Percentiles rank a stretch among this genome's conserved stretches.
phyloP scores from a whole-genome alignment of 2,113 vertebrate genomes.

The Calonectris borealis region DNA sequence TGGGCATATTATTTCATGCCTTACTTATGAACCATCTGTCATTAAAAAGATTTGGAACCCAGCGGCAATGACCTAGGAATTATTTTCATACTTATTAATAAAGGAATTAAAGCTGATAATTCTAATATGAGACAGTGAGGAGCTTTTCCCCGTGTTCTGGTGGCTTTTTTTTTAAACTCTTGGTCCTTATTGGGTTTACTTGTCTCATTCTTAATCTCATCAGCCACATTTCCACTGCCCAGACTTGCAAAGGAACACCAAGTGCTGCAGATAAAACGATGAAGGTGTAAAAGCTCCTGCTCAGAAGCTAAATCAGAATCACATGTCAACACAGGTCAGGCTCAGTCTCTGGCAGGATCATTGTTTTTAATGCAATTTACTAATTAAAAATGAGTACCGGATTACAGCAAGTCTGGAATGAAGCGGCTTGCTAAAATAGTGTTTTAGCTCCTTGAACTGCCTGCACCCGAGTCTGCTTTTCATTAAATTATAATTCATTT shows the following conservation, averaged over 20 bases:
- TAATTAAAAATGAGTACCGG: slow-evolving; percentile 45
- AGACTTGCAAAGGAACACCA: neutral
- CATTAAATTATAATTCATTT: neutral
- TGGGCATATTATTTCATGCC: neutral
- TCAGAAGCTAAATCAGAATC: slow-evolving; percentile 51
- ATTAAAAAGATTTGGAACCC: neutral
- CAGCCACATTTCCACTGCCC: neutral
- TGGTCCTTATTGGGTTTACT: neutral
- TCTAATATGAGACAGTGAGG: neutral
- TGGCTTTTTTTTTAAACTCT: neutral
- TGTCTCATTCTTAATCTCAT: slow-evolving; percentile 19
- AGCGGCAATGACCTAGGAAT: neutral
- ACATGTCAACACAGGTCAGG: slow-evolving; percentile 10
- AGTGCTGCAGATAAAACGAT: slow-evolving; percentile 3
- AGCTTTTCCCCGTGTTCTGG: neutral
- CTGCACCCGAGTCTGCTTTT: neutral
- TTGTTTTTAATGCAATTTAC: slow-evolving; percentile 65
- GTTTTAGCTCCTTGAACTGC: neutral
- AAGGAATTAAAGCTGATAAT: neutral
- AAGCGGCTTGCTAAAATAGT: neutral
- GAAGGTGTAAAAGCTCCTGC: slow-evolving; percentile 16
- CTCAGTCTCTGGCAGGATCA: slow-evolving; percentile 33
- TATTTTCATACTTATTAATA: neutral
- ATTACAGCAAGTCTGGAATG: slow-evolving; percentile 21
- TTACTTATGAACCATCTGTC: neutral